phyloP scores from a whole-genome alignment of 2,797 vertebrate genomes.

The Enteromius trimaculatus region DNA sequence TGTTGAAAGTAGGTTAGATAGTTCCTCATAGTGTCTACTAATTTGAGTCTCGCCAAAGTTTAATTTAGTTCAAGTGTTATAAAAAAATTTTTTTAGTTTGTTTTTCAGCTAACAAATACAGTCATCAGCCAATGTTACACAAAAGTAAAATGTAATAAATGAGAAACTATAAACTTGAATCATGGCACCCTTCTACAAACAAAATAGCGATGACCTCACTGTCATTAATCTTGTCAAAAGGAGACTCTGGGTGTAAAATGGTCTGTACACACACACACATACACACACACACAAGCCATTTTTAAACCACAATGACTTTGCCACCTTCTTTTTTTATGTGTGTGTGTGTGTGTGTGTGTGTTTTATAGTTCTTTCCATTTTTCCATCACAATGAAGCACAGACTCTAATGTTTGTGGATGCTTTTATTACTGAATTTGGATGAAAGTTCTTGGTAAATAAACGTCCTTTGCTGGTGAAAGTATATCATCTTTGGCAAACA shows the following conservation, averaged over 20 bases:
- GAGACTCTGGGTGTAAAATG: constrained; percentile 52
- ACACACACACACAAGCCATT: constrained; percentile 38
- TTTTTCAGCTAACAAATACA: constrained; percentile 2
- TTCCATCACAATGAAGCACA: background rate
- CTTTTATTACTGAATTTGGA: background rate
- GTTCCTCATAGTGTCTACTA: background rate
- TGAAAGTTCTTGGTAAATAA: background rate
- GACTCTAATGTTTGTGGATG: background rate
- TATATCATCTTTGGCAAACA: background rate
- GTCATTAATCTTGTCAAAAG: constrained; percentile 72
- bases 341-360: background rate
- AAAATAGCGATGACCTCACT: constrained; percentile 67
- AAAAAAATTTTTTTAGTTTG: background rate
- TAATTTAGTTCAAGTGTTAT: background rate
- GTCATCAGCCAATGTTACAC: constrained; percentile 14
- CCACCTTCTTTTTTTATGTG: constrained; percentile 1
- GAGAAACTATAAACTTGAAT: constrained; percentile 1
- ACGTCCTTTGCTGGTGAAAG: background rate
- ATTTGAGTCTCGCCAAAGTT: too few relatives aligned
- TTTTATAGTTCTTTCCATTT: background rate
- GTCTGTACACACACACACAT: constrained; percentile 31
- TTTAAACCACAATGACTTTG: constrained; percentile 20
- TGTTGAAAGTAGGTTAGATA: background rate
- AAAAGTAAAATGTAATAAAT: constrained; percentile 21
- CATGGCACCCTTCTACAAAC: constrained; percentile 23